phyloP scores from a whole-genome alignment of 2,113 vertebrate species.

The Alethe castanea region DNA sequence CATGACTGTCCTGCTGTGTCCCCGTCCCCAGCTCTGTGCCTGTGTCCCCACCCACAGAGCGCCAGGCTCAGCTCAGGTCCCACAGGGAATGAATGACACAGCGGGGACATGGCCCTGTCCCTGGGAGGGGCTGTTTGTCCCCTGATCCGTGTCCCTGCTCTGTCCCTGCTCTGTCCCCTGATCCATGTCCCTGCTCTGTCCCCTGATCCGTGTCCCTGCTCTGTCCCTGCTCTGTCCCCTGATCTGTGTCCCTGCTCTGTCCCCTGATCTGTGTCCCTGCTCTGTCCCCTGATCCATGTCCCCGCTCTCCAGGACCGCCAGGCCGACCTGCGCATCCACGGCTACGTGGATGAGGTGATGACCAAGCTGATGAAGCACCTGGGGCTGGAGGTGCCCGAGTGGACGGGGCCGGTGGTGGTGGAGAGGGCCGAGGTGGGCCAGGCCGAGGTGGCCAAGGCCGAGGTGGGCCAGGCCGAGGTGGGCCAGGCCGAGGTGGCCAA shows the following conservation, averaged over 20 bases:
- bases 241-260: too few species aligned
- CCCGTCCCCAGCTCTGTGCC: background rate
- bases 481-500: background rate
- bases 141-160: background rate
- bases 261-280: too few species aligned
- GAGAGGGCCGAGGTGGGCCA: background rate
- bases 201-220: too few species aligned
- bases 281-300: too few species aligned
- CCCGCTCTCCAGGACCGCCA: slow-evolving; percentile 83
- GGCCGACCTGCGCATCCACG: slow-evolving; percentile 84
- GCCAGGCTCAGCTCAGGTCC: accelerated
- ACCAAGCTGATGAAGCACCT: slow-evolving; percentile 84
- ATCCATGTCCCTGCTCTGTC: background rate
- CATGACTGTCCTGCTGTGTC: background rate
- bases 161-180: background rate
- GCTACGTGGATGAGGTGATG: slow-evolving; percentile 92
- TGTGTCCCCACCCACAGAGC: accelerated
- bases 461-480: background rate
- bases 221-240: too few species aligned
- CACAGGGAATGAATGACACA: accelerated
- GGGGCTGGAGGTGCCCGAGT: slow-evolving; percentile 85
- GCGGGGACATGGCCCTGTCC: accelerated
- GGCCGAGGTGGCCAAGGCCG: background rate
- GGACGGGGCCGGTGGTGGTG: slow-evolving; percentile 83
- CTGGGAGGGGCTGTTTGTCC: background rate